Base-by-base conservation (phyloP, 2,888 invertebrate genomes). In the Sthenelais limicola region DNA sequence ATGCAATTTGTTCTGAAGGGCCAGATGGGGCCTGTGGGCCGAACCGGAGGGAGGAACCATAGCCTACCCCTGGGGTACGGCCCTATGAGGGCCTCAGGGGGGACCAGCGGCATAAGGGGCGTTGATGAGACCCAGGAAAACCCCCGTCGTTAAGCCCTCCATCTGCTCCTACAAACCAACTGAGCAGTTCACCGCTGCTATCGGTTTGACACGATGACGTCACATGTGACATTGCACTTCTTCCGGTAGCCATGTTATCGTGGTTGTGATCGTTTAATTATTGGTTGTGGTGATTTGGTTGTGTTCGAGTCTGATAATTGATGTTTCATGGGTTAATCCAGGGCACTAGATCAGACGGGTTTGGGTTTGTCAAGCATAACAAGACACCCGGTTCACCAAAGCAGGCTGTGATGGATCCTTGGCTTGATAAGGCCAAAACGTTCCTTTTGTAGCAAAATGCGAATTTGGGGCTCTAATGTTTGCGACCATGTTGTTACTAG, bases 1-100 rank as follows among this genome's bases (percentile, higher is more conserved):
- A 62, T 62, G 62, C 24, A 62, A 62, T 62, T 62, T 62, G 62
- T 62, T 62, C 38, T 35, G 38, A 62, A 62, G 43, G 38, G 43
- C 62, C 62, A 62, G 62, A 62, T 62, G 62, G 62, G 62, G 38
- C 38, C 62, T 43, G 62, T 38, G 62, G 62, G 62, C 28, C 38
- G 62, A 24, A 43, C 18, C 38, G 24, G 56, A 43, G 56, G 56
- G 32, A 43, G 43, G 43, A 43, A 18, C 9, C 12, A 43, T 9
- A 18, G 43, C 12, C 43, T 18, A 18, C 12, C 43, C 43, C 43
- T 43, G 43, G 43, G 43, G 43, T 9, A 43, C 12, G 43, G 43
- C 12, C 43, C 18, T 9, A 9, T 9, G 43, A 43, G 12, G 12
- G 43, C 43, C 43, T 18, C 43, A 18, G 43, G 43, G 18, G 43